A percentile compares a stretch with the other conserved stretches of the same genome.
Conservation (phyloP, 2,113 vertebrate species). For the Mormoops blainvillei region DNA sequence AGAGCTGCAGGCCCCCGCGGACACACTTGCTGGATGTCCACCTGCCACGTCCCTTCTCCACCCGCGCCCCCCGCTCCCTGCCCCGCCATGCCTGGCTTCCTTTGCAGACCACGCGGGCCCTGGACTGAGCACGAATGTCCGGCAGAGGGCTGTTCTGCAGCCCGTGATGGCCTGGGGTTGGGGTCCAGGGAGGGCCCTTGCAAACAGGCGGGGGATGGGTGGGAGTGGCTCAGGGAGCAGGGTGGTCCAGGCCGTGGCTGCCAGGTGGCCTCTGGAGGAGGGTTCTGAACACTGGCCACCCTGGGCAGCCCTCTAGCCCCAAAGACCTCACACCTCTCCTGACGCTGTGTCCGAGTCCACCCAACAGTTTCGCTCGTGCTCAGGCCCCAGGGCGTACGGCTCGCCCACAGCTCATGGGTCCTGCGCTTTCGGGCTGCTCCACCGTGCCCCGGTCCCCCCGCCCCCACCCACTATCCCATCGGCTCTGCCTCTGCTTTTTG, state of each 20-base stretch:
- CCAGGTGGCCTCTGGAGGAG: neutral
- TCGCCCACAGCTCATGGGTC: neutral
- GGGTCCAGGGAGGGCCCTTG: neutral
- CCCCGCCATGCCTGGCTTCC: neutral
- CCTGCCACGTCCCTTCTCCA: neutral
- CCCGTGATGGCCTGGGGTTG: neutral
- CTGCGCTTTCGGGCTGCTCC: neutral
- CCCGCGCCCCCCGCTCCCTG: too few relatives aligned
- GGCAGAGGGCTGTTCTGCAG: neutral
- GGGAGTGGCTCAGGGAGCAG: neutral
- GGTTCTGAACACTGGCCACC: neutral
- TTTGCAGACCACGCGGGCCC: neutral
- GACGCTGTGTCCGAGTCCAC: fast-evolving
- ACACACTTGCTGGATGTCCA: too few relatives aligned
- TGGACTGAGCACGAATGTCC: neutral
- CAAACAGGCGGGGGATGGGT: neutral
- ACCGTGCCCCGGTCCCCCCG: neutral
- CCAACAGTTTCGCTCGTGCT: neutral
- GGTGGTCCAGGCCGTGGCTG: neutral
- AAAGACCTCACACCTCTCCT: neutral
- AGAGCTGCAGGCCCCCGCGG: neutral
- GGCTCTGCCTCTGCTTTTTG: neutral
- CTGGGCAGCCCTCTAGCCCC: fast-evolving
- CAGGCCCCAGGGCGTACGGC: neutral
- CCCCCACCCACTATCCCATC: too few relatives aligned